phyloP scores from a whole-genome alignment of 35 echinoderm and acorn worm species.

The Diadema setosum region DNA sequence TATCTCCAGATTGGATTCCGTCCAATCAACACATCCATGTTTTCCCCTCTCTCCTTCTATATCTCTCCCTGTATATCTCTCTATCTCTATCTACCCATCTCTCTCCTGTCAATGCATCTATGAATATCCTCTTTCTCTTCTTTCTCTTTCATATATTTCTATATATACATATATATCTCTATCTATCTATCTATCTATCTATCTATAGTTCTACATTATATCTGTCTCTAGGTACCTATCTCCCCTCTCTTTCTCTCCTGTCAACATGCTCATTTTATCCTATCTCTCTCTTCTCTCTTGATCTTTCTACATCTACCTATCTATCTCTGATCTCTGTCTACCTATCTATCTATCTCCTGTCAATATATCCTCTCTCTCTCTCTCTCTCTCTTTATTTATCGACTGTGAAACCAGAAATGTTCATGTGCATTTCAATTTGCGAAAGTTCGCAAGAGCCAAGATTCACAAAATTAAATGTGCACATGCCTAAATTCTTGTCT shows the following conservation, averaged over 20 bases:
- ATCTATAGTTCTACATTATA: background rate
- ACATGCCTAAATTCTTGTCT: too few relatives aligned
- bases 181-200: background rate
- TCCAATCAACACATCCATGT: background rate
- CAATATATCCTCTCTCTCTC: background rate
- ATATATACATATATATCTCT: background rate
- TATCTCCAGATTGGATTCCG: background rate
- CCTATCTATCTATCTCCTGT: background rate
- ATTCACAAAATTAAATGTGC: too few relatives aligned
- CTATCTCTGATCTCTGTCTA: background rate
- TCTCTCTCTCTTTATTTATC: too few relatives aligned
- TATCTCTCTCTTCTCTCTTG: background rate
- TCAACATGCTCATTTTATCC: background rate
- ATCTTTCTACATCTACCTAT: background rate
- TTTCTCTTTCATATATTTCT: background rate
- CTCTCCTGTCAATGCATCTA: too few relatives aligned
- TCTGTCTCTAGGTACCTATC: background rate
- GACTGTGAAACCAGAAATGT: too few relatives aligned
- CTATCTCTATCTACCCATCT: background rate
- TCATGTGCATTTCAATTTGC: too few relatives aligned
- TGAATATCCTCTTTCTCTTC: background rate
- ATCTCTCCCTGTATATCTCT: background rate
- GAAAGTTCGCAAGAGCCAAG: too few relatives aligned
- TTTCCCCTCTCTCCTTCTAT: background rate
- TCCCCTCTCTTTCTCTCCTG: background rate